Conservation (phyloP, 2,797 vertebrate genomes). For the Apodemus agrarius region DNA sequence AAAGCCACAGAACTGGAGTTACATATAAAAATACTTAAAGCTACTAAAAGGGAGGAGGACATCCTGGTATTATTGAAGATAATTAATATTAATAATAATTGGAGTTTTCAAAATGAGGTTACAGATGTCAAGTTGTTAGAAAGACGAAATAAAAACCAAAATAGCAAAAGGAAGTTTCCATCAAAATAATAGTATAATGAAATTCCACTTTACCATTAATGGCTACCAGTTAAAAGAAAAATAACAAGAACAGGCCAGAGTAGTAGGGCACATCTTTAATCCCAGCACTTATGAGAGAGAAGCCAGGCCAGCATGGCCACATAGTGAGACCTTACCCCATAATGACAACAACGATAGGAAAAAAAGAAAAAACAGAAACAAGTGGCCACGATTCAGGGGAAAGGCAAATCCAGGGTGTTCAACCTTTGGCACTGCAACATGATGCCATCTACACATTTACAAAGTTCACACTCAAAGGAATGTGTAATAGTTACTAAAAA, state of each 20-base stretch:
- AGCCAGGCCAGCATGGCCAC: neutral
- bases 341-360: neutral
- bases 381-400: neutral
- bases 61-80: neutral
- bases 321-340: neutral
- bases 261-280: neutral
- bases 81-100: neutral
- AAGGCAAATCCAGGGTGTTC: neutral
- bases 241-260: neutral
- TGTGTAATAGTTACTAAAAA: neutral
- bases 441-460: neutral
- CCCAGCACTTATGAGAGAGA: neutral
- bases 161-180: neutral
- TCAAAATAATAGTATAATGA: neutral
- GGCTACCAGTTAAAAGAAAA: neutral
- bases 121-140: neutral
- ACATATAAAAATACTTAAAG: neutral
- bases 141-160: neutral
- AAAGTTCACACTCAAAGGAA: neutral
- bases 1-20: neutral
- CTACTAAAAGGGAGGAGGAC: slow-evolving; percentile 4
- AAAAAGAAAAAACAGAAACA: neutral
- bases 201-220: neutral
- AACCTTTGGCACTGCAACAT: neutral
- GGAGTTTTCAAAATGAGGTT: neutral